A percentile compares a stretch with the other conserved stretches of the same genome.
Evolutionary conservation across 2,888 invertebrate species (phyloP).

Genomic region (Petrophora chlorosata): DNA sequence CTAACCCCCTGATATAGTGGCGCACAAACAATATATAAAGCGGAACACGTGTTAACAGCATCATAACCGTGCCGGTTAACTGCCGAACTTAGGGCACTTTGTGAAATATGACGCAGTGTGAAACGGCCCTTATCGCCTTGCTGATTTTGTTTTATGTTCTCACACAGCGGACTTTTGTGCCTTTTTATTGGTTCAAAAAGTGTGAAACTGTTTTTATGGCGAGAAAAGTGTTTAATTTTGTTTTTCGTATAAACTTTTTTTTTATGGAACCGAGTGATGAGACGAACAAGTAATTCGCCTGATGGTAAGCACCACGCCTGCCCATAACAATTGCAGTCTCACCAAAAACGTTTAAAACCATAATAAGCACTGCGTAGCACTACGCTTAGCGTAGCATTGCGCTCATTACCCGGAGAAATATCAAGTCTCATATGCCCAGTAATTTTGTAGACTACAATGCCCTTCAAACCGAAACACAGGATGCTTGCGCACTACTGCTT

Average conservation of each 20-base stretch:
- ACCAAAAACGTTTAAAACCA: too few species aligned
- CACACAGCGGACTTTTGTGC: slow-evolving; percentile 16
- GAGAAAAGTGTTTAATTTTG: neutral
- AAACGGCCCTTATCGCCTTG: slow-evolving; percentile 67
- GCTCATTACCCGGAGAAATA: too few species aligned
- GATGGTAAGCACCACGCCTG: too few species aligned
- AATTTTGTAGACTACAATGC: too few species aligned
- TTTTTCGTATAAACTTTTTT: neutral
- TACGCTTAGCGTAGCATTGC: too few species aligned
- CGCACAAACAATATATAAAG: slow-evolving; percentile 70
- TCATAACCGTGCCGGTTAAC: slow-evolving; percentile 78
- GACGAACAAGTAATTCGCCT: too few species aligned
- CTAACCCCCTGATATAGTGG: slow-evolving; percentile 63
- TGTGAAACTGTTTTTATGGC: slow-evolving; percentile 3
- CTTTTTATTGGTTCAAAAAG: slow-evolving; percentile 13
- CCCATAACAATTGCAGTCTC: too few species aligned
- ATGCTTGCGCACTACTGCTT: too few species aligned
- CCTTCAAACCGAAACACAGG: too few species aligned
- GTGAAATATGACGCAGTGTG: slow-evolving; percentile 79
- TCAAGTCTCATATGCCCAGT: too few species aligned
- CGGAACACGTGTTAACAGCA: slow-evolving; percentile 81
- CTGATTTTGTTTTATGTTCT: slow-evolving; percentile 59
- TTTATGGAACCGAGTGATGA: too few species aligned
- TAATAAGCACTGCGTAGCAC: too few species aligned
- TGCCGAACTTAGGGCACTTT: slow-evolving; percentile 80